Conservation (phyloP, 1,140 invertebrate species). For the Drosophila serrata region DNA sequence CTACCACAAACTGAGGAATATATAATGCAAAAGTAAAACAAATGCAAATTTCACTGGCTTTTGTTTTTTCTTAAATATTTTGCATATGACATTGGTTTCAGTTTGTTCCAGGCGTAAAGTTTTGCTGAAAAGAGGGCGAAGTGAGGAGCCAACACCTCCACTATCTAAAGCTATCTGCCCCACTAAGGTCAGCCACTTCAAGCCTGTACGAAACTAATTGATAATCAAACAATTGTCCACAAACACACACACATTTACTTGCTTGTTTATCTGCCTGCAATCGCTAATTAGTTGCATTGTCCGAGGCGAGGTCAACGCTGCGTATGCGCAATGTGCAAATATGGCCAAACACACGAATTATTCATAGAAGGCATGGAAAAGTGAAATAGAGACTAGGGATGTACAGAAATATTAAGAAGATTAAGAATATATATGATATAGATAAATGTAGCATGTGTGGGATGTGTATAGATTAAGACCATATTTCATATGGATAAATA, state of each 20-base stretch:
- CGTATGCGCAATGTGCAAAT: conserved; percentile 79
- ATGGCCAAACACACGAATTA: conserved; percentile 46
- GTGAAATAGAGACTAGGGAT: conserved; percentile 9
- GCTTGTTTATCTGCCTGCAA: conserved; percentile 44
- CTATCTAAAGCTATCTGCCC: conserved; percentile 42
- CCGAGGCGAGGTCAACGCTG: conserved; percentile 58
- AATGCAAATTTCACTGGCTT: conserved; percentile 28
- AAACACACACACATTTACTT: conserved; percentile 7
- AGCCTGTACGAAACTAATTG: conserved; percentile 62
- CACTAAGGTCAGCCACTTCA: conserved; percentile 50
- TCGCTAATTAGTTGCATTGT: conserved; percentile 68
- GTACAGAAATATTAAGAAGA: neutral
- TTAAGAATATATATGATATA: neutral
- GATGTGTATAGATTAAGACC: no score
- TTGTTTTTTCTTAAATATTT: conserved; percentile 17
- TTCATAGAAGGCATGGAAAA: conserved; percentile 27
- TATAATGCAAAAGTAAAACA: conserved; percentile 6
- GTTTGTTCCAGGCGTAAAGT: conserved; percentile 23
- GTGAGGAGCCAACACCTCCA: conserved; percentile 14
- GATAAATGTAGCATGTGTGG: neutral
- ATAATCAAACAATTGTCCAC: conserved; percentile 72
- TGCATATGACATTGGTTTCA: conserved; percentile 39
- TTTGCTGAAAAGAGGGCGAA: neutral
- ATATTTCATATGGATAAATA: no score
- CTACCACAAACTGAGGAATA: neutral